Evolutionary conservation across 2,113 vertebrate genomes (phyloP).

Genomic region (Bothrops jararaca): DNA sequence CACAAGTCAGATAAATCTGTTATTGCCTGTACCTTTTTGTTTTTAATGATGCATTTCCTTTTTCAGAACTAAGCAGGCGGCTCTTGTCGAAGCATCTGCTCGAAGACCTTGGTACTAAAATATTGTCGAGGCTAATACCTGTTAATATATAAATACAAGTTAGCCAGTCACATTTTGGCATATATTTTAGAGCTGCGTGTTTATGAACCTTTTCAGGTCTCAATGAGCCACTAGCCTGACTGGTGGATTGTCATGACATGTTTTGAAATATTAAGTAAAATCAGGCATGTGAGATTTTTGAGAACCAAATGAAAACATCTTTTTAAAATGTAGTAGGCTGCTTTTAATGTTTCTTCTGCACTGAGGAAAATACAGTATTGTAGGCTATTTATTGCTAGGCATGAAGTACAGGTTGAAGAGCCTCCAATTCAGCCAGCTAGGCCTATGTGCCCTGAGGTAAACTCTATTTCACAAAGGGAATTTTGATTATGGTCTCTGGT

Average conservation of each 20-base stretch:
- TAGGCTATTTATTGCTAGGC: slow-evolving; percentile 67
- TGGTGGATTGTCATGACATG: slow-evolving; percentile 11
- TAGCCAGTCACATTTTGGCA: background rate
- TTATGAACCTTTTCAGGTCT: slow-evolving; percentile 22
- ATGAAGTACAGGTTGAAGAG: slow-evolving; percentile 59
- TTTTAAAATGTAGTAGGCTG: slow-evolving; percentile 45
- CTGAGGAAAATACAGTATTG: slow-evolving; percentile 67
- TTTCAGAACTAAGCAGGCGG: background rate
- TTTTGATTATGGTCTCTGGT: slow-evolving; percentile 83
- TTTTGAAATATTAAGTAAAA: slow-evolving; percentile 58
- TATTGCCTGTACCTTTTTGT: background rate
- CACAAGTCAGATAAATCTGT: background rate
- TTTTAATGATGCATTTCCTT: background rate
- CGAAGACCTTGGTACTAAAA: background rate
- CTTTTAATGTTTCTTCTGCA: slow-evolving; percentile 67
- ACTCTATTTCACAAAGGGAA: slow-evolving; percentile 84
- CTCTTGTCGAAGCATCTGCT: background rate
- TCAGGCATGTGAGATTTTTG: slow-evolving; percentile 58
- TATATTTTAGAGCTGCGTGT: background rate
- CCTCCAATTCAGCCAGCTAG: slow-evolving; percentile 65
- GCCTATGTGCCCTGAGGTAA: slow-evolving; percentile 81
- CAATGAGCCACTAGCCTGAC: slow-evolving; percentile 25
- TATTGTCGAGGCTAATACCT: background rate
- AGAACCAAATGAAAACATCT: slow-evolving; percentile 42
- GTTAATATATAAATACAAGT: background rate